These are phyloP conservation scores for Theocolax elegans DNA, from an alignment of 1,140 invertebrate genomes.

Conservation along the genomic window DNA sequence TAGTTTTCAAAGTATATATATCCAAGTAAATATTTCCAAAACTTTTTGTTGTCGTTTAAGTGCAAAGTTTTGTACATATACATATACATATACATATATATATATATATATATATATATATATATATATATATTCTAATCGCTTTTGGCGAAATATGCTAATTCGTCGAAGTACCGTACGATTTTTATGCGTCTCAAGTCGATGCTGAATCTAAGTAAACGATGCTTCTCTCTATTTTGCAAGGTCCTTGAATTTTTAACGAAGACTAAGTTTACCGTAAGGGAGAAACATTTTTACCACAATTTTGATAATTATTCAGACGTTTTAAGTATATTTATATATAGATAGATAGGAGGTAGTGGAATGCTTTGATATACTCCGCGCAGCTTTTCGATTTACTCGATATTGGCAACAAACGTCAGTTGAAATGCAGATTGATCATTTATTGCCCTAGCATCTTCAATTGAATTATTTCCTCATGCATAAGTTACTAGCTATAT, in stretches of 20 bases:
- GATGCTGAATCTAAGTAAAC: background rate
- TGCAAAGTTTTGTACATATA: too few species aligned
- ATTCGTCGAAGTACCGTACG: conserved; percentile 6
- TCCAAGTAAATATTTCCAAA: too few species aligned
- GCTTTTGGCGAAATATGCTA: background rate
- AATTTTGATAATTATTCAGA: background rate
- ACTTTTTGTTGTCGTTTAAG: too few species aligned
- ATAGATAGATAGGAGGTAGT: background rate
- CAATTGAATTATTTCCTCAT: conserved; percentile 33
- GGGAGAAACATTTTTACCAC: too few species aligned
- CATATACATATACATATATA: too few species aligned
- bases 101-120: too few species aligned
- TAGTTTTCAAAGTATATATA: too few species aligned
- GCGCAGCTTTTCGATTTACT: too few species aligned
- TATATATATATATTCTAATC: background rate
- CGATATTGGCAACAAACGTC: background rate
- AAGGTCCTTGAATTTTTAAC: too few species aligned
- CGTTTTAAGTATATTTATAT: background rate
- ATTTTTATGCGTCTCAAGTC: background rate
- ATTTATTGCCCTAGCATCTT: conserved; percentile 14
- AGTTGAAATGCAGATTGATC: conserved; percentile 27
- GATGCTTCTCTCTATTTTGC: too few species aligned
- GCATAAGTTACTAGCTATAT: conserved; percentile 18
- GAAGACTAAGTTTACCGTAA: too few species aligned
- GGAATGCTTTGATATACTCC: too few species aligned